Conservation (phyloP, 2,888 invertebrate genomes). For the Furcula furcula region DNA sequence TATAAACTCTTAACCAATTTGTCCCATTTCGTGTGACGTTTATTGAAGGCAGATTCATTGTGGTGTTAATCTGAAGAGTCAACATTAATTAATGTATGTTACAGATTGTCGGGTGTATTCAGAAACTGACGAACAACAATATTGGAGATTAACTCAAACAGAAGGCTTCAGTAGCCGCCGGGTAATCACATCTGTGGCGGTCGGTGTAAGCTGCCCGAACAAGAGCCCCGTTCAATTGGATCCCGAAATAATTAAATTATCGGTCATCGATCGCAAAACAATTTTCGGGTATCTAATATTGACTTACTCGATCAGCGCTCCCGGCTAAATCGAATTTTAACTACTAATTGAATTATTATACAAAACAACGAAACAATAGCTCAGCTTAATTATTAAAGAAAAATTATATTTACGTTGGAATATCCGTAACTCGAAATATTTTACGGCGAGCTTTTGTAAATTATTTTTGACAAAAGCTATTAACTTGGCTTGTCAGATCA, state of each 20-base stretch:
- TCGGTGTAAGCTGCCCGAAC: slow-evolving; percentile 37
- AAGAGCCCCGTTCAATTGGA: slow-evolving; percentile 40
- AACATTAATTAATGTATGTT: slow-evolving; percentile 15
- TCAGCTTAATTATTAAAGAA: slow-evolving; percentile 21
- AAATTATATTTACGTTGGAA: slow-evolving; percentile 7
- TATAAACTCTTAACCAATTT: no score
- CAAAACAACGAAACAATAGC: slow-evolving; percentile 24
- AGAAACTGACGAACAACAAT: slow-evolving; percentile 25
- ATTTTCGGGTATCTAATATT: slow-evolving; percentile 63
- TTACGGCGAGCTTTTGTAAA: no score
- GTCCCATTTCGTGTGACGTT: no score
- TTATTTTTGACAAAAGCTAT: background rate
- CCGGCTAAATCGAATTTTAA: slow-evolving; percentile 49
- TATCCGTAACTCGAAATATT: no score
- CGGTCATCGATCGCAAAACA: slow-evolving; percentile 57
- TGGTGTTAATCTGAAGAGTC: slow-evolving; percentile 1
- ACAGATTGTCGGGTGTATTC: slow-evolving; percentile 11
- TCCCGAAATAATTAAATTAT: slow-evolving; percentile 62
- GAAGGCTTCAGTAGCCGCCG: slow-evolving; percentile 19
- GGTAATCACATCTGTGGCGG: slow-evolving; percentile 39
- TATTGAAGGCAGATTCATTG: no score
- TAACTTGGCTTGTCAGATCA: no score
- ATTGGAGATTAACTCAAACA: slow-evolving; percentile 34
- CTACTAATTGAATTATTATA: slow-evolving; percentile 45
- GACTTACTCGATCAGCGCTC: slow-evolving; percentile 44